Evolutionary conservation across 2,888 invertebrate genomes (phyloP), one percentile per base, ranked within the genome.

Genomic region (Mycalesis mineus): DNA sequence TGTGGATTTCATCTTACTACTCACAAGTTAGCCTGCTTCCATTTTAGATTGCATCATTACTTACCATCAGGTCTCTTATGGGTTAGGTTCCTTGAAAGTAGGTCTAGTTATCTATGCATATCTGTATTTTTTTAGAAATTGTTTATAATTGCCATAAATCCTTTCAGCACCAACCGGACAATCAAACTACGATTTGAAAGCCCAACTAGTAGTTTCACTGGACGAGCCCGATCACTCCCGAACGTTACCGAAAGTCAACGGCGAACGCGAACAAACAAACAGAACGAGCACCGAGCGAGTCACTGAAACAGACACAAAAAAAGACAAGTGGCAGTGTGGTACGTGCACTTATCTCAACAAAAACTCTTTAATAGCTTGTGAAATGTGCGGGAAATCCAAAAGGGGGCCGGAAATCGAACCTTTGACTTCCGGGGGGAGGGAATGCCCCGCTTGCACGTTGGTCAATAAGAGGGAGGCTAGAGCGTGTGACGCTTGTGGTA

Each of bases 371-470:
- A 90, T 91, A 9, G 93, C 94, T 17, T 95, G 95, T 73, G 94
- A 94, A 62, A 95, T 95, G 91, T 95, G 95, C 69, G 92, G 93
- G 17, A 95, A 94, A 73, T 93, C 93, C 0, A 88, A 88, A 55
- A 75, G 75, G 45, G 93, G 92, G 0, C 91, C 92, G 5, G 92
- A 92, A 68, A 88, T 91, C 22, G 90, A 91, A 61, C 93, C 94
- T 0, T 82, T 95, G 45, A 92, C 92, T 14, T 93, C 94, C 8
- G 95, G 95, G 0, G 95, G 95, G 0, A 90, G 93, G 48, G 93
- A 95, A 74, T 95, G 95, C 66, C 93, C 93, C 0, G 84, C 92
- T 28, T 95, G 95, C 75, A 95, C 95, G 1, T 84, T 95, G 47
- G 94, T 95, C 39, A 95, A 95, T 73, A 91, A 92, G 44, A 91